phyloP scores from a whole-genome alignment of 2,113 vertebrate genomes.

The Melanocharis versteri region DNA sequence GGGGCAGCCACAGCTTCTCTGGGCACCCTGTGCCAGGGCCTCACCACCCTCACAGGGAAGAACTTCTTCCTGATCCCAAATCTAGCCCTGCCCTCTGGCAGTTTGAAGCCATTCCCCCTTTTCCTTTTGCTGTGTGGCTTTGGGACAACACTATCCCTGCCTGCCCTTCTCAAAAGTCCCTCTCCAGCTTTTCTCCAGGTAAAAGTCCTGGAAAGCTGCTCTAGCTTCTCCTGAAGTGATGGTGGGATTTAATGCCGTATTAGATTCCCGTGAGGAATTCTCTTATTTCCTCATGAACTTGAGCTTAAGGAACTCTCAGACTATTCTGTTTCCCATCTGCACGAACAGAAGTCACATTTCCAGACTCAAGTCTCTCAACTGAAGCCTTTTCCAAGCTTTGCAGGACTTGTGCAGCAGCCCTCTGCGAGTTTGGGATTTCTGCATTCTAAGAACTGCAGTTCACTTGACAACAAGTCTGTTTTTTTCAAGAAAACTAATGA shows the following conservation, averaged over 20 bases:
- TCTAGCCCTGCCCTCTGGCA: background rate
- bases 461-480: background rate
- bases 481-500: background rate
- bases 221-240: background rate
- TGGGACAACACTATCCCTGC: fast-evolving
- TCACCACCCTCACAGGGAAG: background rate
- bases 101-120: background rate
- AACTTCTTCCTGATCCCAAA: background rate
- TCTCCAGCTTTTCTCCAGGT: background rate
- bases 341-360: background rate
- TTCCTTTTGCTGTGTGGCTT: background rate
- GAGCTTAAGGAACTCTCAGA: background rate
- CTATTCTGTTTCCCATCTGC: background rate
- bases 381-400: background rate
- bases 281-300: background rate
- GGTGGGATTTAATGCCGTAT: background rate
- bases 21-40: background rate
- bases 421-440: background rate
- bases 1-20: background rate
- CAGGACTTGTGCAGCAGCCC: fast-evolving
- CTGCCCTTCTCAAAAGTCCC: background rate
- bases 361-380: background rate
- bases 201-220: background rate
- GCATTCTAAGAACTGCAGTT: background rate
- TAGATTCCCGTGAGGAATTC: background rate